These are phyloP conservation scores for Apostichopus parvimensis DNA, from an alignment of 35 echinoderm and acorn worm genomes.

Conservation along the genomic window DNA sequence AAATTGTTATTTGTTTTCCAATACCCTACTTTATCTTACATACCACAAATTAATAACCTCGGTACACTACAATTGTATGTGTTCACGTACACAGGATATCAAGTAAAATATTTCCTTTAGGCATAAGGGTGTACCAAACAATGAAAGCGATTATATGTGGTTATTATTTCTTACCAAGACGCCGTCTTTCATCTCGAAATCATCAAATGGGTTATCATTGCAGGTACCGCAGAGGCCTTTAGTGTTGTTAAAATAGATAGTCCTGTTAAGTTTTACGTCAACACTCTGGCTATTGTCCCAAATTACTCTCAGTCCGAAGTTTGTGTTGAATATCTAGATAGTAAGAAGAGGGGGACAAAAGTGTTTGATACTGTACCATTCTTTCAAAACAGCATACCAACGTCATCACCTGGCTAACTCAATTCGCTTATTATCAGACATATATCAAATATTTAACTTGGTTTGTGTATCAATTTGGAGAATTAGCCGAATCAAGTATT, in stretches of 20 bases:
- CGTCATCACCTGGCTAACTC: no score
- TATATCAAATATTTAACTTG: no score
- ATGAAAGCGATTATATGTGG: neutral
- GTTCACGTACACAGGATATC: neutral
- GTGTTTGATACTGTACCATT: no score
- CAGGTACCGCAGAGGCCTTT: conserved; percentile 18
- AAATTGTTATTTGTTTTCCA: no score
- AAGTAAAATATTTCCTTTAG: neutral
- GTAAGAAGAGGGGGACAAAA: neutral
- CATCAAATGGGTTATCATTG: neutral
- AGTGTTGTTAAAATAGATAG: conserved; percentile 24
- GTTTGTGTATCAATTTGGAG: no score
- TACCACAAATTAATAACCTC: no score
- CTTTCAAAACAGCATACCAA: no score
- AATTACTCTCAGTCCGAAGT: neutral
- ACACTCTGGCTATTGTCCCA: conserved; percentile 3
- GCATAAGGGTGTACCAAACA: no score
- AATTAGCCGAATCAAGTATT: no score
- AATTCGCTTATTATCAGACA: no score
- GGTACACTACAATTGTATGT: no score
- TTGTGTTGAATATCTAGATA: neutral
- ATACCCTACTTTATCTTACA: no score
- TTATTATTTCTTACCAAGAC: neutral
- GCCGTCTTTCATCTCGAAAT: neutral
- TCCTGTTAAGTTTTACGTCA: neutral